Base-by-base conservation (phyloP, 2,888 invertebrate species). In the Drosophila anomelani region DNA sequence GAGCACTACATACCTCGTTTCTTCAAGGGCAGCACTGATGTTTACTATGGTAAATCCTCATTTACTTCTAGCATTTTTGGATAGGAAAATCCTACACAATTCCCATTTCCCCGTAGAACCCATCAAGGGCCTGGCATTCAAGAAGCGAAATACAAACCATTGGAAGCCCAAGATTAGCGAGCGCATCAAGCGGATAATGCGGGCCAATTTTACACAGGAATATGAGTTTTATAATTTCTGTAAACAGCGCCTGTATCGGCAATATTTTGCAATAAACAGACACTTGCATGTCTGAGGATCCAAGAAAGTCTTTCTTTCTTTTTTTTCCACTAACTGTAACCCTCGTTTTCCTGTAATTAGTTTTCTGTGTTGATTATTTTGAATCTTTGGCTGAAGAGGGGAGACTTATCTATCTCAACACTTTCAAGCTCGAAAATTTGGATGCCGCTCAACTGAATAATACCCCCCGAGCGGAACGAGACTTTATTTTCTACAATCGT, bases 141-240 rank as follows among this genome's bases (percentile, higher is more conserved):
- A 43, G 2, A 70, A 69, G 17, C 69, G 59, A 12, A 90, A 90
- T 44, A 70, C 73, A 6, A 90, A 90, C 64, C 72, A 77, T 29
- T 88, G 89, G 85, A 90, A 90, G 57, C 83, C 89, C 1, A 63
- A 64, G 4, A 79, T 90, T 26, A 78, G 79, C 46, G 78, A 84
- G 1, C 58, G 77, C 17, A 78, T 87, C 56, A 80, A 77, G 46
- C 75, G 96, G 41, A 94, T 97, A 51, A 96, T 97, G 5, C 94
- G 96, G 75, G 94, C 94, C 47, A 97, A 97, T 92, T 97, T 97
- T 91, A 96, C 97, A 0, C 93, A 95, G 58, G 97, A 97, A 93
- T 96, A 97, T 9, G 97, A 97, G 85, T 97, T 97, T 91, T 97
- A 97, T 91, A 95, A 97, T 89, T 97, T 97, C 91, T 97, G 97